A percentile compares a stretch with the other conserved stretches of the same genome.
Conservation (phyloP, 1,140 invertebrate species). For the Trialeurodes vaporariorum region DNA sequence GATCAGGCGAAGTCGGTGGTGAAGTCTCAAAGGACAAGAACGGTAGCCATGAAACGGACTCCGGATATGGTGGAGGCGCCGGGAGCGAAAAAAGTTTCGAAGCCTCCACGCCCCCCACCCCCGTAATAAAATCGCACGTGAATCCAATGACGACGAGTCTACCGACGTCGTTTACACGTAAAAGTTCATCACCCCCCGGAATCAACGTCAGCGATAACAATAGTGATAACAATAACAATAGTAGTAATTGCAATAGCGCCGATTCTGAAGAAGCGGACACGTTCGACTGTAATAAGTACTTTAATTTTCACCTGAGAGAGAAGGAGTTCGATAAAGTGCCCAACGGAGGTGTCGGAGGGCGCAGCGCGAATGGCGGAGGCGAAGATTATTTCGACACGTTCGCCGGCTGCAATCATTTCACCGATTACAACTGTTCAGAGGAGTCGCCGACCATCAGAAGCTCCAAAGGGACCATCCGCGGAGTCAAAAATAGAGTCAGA, state of each 20-base stretch:
- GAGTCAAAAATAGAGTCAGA: slow-evolving; percentile 84
- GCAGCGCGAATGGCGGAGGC: slow-evolving; percentile 38
- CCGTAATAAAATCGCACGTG: too few species aligned
- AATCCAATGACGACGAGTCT: too few species aligned
- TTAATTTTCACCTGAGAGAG: slow-evolving; percentile 71
- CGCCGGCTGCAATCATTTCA: slow-evolving; percentile 65
- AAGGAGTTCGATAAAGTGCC: slow-evolving; percentile 41
- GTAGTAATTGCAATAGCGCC: neutral
- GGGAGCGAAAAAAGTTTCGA: too few species aligned
- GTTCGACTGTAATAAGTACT: slow-evolving; percentile 64
- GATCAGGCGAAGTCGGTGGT: too few species aligned
- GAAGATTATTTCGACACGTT: slow-evolving; percentile 45
- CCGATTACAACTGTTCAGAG: slow-evolving; percentile 49
- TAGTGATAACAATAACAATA: too few species aligned
- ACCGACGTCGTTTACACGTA: too few species aligned
- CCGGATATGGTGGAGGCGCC: too few species aligned
- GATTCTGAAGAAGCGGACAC: slow-evolving; percentile 25
- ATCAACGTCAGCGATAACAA: too few species aligned
- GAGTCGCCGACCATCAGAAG: slow-evolving; percentile 66
- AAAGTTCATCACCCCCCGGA: too few species aligned
- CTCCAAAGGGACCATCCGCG: slow-evolving; percentile 79
- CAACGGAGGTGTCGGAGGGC: slow-evolving; percentile 29
- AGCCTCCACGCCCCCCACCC: too few species aligned
- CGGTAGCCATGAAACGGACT: too few species aligned
- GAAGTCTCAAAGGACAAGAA: too few species aligned